Evolutionary conservation across 1,140 invertebrate species (phyloP), one percentile per base, ranked within the genome.

Genomic region (Pogonomyrmex barbatus): DNA sequence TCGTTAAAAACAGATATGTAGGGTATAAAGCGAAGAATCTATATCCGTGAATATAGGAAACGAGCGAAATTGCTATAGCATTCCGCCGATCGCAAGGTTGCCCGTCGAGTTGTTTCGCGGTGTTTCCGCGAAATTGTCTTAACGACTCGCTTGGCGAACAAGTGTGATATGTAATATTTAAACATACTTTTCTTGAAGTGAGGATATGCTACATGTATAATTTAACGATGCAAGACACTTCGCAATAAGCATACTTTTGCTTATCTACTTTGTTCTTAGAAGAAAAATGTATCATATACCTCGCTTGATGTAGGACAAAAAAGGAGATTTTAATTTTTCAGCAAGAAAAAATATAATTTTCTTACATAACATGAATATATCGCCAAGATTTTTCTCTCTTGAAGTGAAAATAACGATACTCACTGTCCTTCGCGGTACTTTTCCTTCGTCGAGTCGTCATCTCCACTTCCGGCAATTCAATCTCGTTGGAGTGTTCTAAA

Each of bases 381-480:
- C n/a, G n/a, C 2, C n/a, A 45, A 8, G 0, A 12, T 63, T 4
- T 45, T 36, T 33, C 39, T 45, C 8, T 56, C 39, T 42, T 56
- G 1, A 39, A 82, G 24, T 30, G 6, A 39, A 0, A 47, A 33
- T 14, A 24, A 12, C 10, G 17, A 63, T 30, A 89, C 94, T 95
- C 86, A 96, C 95, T 90, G 45, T 96, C 95, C 90, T 93, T 95
- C 2, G 76, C 68, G 42, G 85, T 90, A 86, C 84, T 81, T 70
- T 86, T 77, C 85, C 93, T 96, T 93, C 85, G 95, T 17, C 92
- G 90, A 0, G 95, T 88, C 86, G 94, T 94, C 88, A 93, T 95
- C 77, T 94, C 94, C 0, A 93, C 86, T 87, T 95, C 95, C n/a
- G 97, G 96, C 79, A 96, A 94, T 93, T 96, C 95, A 76, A 97